A percentile compares a stretch with the other conserved stretches of the same genome.
These are phyloP conservation scores for Phyllostomus discolor DNA, from an alignment of 2,113 vertebrate species.

Conservation along the genomic window DNA sequence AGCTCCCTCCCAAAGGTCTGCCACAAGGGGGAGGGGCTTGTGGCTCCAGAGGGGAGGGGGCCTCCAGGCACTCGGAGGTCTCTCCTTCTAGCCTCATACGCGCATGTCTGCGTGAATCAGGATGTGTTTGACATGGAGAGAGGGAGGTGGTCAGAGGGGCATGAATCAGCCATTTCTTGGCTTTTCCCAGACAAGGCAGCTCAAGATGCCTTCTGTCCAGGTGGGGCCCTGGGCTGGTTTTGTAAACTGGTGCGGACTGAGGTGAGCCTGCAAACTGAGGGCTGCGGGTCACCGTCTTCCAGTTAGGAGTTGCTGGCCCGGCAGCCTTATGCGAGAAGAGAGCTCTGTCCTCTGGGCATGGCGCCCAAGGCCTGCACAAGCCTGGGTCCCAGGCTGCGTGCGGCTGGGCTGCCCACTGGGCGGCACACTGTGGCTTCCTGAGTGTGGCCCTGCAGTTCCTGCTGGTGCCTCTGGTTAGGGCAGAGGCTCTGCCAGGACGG, in stretches of 20 bases:
- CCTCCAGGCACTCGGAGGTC: neutral
- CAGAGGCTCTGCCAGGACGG: neutral
- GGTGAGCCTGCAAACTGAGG: slow-evolving; percentile 66
- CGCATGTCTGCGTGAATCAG: neutral
- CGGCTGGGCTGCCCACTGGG: neutral
- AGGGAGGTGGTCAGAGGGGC: neutral
- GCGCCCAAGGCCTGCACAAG: neutral
- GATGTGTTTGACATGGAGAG: too few species aligned
- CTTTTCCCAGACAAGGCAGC: neutral
- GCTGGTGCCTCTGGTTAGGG: neutral
- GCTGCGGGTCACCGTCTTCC: slow-evolving; percentile 63
- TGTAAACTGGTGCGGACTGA: slow-evolving; percentile 43
- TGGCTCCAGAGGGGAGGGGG: neutral
- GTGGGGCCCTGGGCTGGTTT: slow-evolving; percentile 56
- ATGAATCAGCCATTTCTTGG: neutral
- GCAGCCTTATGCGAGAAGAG: slow-evolving; percentile 58
- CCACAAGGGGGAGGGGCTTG: neutral
- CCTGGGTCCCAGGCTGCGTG: neutral
- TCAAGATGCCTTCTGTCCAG: neutral
- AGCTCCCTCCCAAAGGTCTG: neutral
- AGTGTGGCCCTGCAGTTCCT: neutral
- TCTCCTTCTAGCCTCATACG: neutral
- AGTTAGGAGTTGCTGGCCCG: neutral
- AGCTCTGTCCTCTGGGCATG: slow-evolving; percentile 37
- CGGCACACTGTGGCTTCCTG: neutral